phyloP scores from a whole-genome alignment of 1,140 invertebrate species.

The Pachypeltis micranthus region DNA sequence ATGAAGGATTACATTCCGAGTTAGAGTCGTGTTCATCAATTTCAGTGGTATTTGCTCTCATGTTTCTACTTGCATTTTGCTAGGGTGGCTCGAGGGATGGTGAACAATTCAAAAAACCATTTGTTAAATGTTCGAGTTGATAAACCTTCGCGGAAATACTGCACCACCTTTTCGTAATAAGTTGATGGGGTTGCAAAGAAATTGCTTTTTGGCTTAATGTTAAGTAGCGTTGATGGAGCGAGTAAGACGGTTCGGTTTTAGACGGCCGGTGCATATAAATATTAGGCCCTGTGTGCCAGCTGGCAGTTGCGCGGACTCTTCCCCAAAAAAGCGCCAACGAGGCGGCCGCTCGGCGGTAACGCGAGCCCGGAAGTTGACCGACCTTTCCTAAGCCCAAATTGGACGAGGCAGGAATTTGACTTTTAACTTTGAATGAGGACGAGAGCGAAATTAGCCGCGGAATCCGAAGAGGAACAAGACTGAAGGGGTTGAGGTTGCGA shows the following conservation, averaged over 20 bases:
- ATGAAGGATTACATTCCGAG: too few relatives aligned
- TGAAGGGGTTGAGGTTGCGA: background rate
- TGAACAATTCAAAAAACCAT: background rate
- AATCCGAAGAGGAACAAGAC: background rate
- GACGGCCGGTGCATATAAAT: constrained; percentile 5
- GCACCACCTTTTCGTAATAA: too few relatives aligned
- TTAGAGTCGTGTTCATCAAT: too few relatives aligned
- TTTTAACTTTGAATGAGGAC: background rate
- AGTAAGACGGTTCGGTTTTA: background rate
- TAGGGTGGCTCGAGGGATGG: too few relatives aligned
- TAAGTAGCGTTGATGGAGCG: background rate
- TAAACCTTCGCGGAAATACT: too few relatives aligned
- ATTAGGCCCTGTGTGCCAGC: background rate
- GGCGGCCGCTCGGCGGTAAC: background rate
- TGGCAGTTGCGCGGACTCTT: background rate
- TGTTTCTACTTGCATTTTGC: too few relatives aligned
- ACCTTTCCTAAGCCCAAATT: background rate
- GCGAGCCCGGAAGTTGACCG: constrained; percentile 3
- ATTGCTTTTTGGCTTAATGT: background rate
- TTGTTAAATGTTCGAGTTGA: background rate
- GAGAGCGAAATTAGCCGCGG: background rate
- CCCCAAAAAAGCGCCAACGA: constrained; percentile 2
- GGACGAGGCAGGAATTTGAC: constrained; percentile 2
- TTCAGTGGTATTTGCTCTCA: too few relatives aligned
- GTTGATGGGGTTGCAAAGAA: too few relatives aligned